A percentile compares a stretch with the other conserved stretches of the same genome.
phyloP scores from a whole-genome alignment of 1,140 invertebrate species.

The Caerostris extrusa region DNA sequence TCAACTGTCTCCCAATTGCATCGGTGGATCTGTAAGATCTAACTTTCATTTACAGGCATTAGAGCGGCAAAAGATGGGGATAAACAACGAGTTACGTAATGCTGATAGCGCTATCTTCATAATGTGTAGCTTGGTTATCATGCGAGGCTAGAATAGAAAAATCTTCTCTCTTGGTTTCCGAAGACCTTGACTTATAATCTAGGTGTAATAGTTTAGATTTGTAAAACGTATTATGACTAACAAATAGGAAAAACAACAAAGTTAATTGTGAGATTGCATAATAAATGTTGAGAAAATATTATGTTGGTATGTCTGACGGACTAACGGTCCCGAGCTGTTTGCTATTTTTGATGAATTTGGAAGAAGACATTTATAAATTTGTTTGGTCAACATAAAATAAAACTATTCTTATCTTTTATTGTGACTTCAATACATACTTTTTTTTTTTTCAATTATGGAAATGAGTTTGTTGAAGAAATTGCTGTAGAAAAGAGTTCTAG shows the following conservation, averaged over 20 bases:
- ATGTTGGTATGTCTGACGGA: too few species aligned
- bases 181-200: background rate
- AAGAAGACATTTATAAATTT: too few species aligned
- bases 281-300: background rate
- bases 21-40: slow-evolving; percentile 31
- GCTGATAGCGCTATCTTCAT: background rate
- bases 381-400: too few species aligned
- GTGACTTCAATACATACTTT: too few species aligned
- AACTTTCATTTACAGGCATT: slow-evolving; percentile 36
- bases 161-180: background rate
- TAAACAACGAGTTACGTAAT: background rate
- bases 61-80: background rate
- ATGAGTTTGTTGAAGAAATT: too few species aligned
- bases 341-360: too few species aligned
- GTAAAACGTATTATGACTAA: background rate
- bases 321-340: too few species aligned
- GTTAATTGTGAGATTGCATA: background rate
- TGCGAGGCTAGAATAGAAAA: background rate
- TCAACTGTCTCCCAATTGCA: slow-evolving; percentile 16
- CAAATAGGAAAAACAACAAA: background rate
- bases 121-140: background rate
- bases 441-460: too few species aligned
- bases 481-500: too few species aligned
- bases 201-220: background rate
- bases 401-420: too few species aligned